Base-by-base conservation (phyloP, 2,113 vertebrate genomes). In the Columba livia region DNA sequence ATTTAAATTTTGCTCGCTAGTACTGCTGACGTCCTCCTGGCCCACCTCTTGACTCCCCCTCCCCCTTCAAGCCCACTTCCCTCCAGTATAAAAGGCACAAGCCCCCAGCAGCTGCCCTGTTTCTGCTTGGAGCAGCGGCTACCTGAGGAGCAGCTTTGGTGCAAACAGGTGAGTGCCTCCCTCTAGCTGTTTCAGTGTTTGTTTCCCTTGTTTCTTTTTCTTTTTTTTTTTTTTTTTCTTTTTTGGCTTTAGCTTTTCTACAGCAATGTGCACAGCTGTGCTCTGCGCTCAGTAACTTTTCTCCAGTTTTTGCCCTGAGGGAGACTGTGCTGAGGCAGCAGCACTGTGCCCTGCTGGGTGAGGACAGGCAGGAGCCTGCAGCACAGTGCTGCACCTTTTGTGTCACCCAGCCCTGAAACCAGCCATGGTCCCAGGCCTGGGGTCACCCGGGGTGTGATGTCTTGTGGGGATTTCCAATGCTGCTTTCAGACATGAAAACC, bases 11-110 rank as follows among this genome's bases (percentile, higher is more conserved):
- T 89, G 77, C 88, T 90, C 66, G 38, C 88, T 38, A 44, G 62
- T 75, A 53, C 61, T 91, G 94, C 86, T 97, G 97, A 96, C 95
- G 94, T 97, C 51, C 90, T 88, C 75, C 78, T 88, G 91, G 82
- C 87, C 88, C 90, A 94, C 92, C 93, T 94, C 94, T 90, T 84
- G 88, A 62, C 88, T 94, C 85, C 88, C 96, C 86, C 77, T 48
- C 65, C 60, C 7, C 61, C 40, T 94, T 87, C 50, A 71, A 85
- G 66, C 86, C 85, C 75, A 85, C 38, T 87, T 94, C 66, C 32
- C 60, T 84, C 32, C 47, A 29, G 42, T 80, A 97, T 97, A 97
- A 97, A 96, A 93, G 78, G 86, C 73, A 72, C 79, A n/a, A 91
- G 74, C 48, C 79, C 91, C 87, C 42, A 51, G 79, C 72, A 86